A percentile compares a stretch with the other conserved stretches of the same genome.
Conservation (phyloP, 2,888 invertebrate species). For the Ophion ellenae region DNA sequence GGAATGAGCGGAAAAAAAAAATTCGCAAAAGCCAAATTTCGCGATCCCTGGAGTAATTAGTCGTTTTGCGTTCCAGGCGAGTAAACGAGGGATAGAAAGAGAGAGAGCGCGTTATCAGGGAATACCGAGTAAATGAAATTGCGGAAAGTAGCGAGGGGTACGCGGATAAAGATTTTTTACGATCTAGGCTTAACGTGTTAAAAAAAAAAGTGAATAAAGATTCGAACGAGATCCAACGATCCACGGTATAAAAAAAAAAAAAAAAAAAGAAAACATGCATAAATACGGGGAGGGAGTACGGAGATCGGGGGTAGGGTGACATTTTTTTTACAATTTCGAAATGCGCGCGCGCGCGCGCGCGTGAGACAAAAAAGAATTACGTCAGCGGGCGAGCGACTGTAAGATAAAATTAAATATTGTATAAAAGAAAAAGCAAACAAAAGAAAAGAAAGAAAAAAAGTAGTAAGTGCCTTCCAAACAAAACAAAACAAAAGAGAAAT, state of each 20-base stretch:
- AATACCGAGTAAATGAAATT: conserved; percentile 65
- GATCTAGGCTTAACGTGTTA: conserved; percentile 83
- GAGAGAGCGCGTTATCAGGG: conserved; percentile 18
- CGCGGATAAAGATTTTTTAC: conserved; percentile 78
- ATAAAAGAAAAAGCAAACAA: conserved; percentile 64
- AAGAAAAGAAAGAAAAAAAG: conserved; percentile 89
- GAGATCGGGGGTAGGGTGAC: conserved; percentile 20
- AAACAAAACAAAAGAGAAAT: conserved; percentile 77
- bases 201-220: conserved; percentile 71
- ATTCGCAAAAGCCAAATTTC: conserved; percentile 53
- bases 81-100: conserved; percentile 29
- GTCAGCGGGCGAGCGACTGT: conserved; percentile 58
- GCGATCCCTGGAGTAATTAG: conserved; percentile 77
- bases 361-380: conserved; percentile 48
- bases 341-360: conserved; percentile 20
- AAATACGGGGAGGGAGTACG: conserved; percentile 69
- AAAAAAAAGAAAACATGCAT: conserved; percentile 64
- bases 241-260: conserved; percentile 67
- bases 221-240: conserved; percentile 64
- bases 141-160: conserved; percentile 68
- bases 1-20: conserved; percentile 57
- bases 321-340: conserved; percentile 37
- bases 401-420: conserved; percentile 67
- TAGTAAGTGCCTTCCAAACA: conserved; percentile 93
- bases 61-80: conserved; percentile 71